A percentile compares a stretch with the other conserved stretches of the same genome.
Conservation (phyloP, 2,888 invertebrate genomes). For the Scrobipalpa atriplicella region DNA sequence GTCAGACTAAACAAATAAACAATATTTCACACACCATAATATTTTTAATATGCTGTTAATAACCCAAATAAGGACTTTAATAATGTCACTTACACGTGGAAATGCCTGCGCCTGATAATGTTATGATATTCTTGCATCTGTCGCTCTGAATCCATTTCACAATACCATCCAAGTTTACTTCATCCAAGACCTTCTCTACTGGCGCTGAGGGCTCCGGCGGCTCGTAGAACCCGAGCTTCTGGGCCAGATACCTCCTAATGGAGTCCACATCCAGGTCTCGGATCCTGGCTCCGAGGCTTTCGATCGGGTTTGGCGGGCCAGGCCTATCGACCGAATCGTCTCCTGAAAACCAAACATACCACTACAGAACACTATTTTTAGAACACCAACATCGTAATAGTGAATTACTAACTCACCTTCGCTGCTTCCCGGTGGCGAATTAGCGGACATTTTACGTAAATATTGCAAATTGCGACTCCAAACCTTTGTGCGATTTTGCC, state of each 20-base stretch:
- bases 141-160: conserved; percentile 90
- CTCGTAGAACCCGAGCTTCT: conserved; percentile 84
- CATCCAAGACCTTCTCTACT: conserved; percentile 82
- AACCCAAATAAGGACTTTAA: neutral
- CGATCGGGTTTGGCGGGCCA: conserved; percentile 70
- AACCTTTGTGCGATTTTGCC: conserved; percentile 67
- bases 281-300: conserved; percentile 61
- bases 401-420: conserved; percentile 56
- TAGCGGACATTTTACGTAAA: conserved; percentile 73
- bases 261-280: conserved; percentile 84
- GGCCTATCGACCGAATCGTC: conserved; percentile 54
- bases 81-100: conserved; percentile 90
- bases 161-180: conserved; percentile 89
- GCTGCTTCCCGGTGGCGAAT: conserved; percentile 74
- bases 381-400: neutral
- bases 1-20: conserved; percentile 8
- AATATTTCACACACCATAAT: conserved; percentile 11
- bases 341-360: conserved; percentile 50
- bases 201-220: conserved; percentile 60
- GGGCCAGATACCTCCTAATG: conserved; percentile 85
- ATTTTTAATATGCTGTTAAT: neutral
- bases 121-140: conserved; percentile 92
- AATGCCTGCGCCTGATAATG: conserved; percentile 98
- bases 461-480: conserved; percentile 67
- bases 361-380: conserved; percentile 11